Evolutionary conservation across 1,140 invertebrate species (phyloP), one percentile per base, ranked within the genome.

Genomic region (Globodera ellingtonae): DNA sequence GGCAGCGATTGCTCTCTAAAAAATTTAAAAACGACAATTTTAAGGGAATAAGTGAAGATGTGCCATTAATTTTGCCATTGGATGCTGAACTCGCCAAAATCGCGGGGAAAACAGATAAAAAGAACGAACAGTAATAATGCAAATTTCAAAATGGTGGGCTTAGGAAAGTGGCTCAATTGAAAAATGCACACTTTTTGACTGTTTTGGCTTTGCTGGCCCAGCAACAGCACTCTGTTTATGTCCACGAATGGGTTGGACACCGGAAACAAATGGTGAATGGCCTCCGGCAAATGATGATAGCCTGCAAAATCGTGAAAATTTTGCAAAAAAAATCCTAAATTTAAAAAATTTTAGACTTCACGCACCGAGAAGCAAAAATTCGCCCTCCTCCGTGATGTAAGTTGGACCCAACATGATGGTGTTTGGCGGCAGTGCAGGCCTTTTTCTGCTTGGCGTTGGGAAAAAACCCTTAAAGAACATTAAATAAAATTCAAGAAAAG

Each of bases 361-460:
- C 48, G n/a, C 48, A 84, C 83, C 83, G n/a, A 84, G 78, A 24
- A 84, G 44, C 18, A 84, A 74, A 72, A 82, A 84, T 72, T 84
- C 83, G n/a, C 79, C 72, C n/a, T 73, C 83, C 56, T 71, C 52
- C 6, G 78, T 84, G 65, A 48, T 84, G 18, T 83, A 86, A 8
- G 76, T 77, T 4, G 82, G n/a, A 6, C 83, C 71, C 15, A 75
- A 10, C 67, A 83, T 66, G 44, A 80, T 67, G 52, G 62, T 81
- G 79, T 81, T 65, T n/a, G 79, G 44, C 4, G 67, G 79, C 44
- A 81, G 50, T 1, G 56, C 62, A 10, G 13, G 13, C 65, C 76
- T 9, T 46, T 56, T 21, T 52, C 62, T 24, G 71, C 44, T 8
- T 13, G 62, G 13, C 15, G 56, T 47, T 4, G 52, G 8, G 21